Evolutionary conservation across 2,888 invertebrate genomes (phyloP).

Genomic region (Geophilus truncorum): DNA sequence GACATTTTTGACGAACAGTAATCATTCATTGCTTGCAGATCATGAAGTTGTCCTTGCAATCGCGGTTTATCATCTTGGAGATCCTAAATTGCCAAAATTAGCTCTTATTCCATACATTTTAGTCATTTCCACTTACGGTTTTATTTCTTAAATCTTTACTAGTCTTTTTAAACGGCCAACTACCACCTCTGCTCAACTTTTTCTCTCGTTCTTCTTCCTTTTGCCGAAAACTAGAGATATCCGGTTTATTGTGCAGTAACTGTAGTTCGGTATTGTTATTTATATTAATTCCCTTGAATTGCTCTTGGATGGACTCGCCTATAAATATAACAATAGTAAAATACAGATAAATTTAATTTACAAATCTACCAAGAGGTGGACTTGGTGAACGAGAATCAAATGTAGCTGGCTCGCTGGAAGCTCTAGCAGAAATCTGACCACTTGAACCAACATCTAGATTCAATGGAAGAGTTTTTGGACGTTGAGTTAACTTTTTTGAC

Average conservation of each 20-base stretch:
- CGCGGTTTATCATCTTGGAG: not conserved
- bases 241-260: not conserved
- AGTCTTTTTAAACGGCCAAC: conserved; percentile 22
- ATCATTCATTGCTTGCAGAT: conserved; percentile 33
- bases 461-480: conserved; percentile 32
- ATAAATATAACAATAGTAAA: not conserved
- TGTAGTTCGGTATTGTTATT: not conserved
- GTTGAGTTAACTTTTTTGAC: conserved; percentile 28
- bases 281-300: not conserved
- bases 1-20: conserved; percentile 37
- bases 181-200: not conserved
- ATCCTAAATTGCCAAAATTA: not conserved
- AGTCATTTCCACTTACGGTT: not conserved
- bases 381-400: conserved; percentile 31
- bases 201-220: not conserved
- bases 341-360: not conserved
- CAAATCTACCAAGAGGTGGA: conserved; percentile 14
- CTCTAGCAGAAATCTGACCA: not conserved
- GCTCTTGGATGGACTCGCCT: not conserved
- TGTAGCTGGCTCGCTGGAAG: conserved; percentile 34
- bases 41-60: conserved; percentile 33
- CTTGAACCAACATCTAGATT: not conserved
- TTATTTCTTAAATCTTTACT: not conserved
- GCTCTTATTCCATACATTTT: too few relatives aligned
- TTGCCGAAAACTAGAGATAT: not conserved